Percentiles rank a stretch among this genome's conserved stretches.
These are phyloP conservation scores for Amblyraja radiata DNA, from an alignment of 2,797 vertebrate genomes.

Conservation along the genomic window DNA sequence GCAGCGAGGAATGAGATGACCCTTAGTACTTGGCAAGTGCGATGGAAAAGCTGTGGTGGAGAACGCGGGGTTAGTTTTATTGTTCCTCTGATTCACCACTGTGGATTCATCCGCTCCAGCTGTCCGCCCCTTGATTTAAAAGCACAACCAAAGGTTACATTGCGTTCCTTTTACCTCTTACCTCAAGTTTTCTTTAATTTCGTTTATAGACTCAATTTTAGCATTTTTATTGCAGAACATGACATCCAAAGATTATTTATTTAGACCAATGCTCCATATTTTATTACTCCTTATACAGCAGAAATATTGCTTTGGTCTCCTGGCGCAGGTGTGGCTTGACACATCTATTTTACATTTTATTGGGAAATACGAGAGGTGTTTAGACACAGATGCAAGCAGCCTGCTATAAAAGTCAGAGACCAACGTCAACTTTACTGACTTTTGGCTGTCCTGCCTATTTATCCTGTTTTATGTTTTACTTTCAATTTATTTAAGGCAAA, in stretches of 20 bases:
- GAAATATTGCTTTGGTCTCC: neutral
- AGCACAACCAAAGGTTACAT: neutral
- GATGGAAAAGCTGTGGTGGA: neutral
- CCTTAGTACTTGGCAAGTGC: neutral
- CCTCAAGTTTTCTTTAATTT: neutral
- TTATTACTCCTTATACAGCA: conserved; percentile 17
- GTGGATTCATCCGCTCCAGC: neutral
- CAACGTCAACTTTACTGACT: neutral
- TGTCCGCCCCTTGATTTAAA: conserved; percentile 15
- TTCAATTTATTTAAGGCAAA: neutral
- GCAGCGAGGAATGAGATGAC: neutral
- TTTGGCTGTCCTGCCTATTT: neutral
- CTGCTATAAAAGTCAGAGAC: neutral
- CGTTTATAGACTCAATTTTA: neutral
- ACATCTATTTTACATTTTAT: conserved; percentile 32
- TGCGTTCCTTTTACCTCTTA: neutral
- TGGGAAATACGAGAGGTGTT: neutral
- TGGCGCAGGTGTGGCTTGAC: conserved; percentile 4
- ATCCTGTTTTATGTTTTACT: neutral
- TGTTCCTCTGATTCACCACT: neutral
- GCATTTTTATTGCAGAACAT: conserved; percentile 25
- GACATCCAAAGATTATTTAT: neutral
- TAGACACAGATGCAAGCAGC: neutral
- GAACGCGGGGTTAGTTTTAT: neutral
- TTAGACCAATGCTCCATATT: conserved; percentile 6